Percentiles rank a stretch among this genome's conserved stretches.
Conservation (phyloP, 2,797 vertebrate genomes). For the Liparis tanakae region DNA sequence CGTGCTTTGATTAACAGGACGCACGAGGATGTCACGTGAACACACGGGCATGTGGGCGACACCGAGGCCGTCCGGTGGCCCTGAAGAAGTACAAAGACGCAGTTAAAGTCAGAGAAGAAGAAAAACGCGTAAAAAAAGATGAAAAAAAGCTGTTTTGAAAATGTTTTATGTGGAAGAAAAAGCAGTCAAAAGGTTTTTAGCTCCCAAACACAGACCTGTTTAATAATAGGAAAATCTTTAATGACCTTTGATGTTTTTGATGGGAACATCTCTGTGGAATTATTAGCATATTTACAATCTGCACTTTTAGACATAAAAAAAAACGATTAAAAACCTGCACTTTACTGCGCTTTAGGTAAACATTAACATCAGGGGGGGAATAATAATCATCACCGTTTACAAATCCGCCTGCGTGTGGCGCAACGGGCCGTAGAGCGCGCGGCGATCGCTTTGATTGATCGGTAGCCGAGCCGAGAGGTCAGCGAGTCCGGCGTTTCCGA, state of each 20-base stretch:
- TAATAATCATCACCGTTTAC: not conserved
- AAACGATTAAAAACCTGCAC: conserved; percentile 2
- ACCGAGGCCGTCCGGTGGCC: not conserved
- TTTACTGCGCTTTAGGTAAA: conserved; percentile 4
- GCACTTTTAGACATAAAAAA: not conserved
- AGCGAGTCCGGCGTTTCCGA: conserved; percentile 47
- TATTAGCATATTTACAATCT: conserved; percentile 10
- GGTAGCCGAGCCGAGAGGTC: conserved; percentile 46
- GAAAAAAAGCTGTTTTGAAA: not conserved
- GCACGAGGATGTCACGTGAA: not conserved
- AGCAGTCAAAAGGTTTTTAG: not conserved
- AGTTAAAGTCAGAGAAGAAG: not conserved
- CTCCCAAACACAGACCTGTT: not conserved
- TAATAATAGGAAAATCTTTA: conserved; percentile 23
- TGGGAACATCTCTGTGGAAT: conserved; percentile 30
- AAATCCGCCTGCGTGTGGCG: conserved; percentile 3
- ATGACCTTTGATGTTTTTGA: conserved; percentile 15
- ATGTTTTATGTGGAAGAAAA: too few relatives aligned
- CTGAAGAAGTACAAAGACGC: not conserved
- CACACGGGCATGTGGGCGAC: not conserved
- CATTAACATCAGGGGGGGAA: conserved; percentile 12
- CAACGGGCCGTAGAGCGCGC: not conserved
- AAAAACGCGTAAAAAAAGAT: not conserved
- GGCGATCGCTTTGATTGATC: conserved; percentile 59
- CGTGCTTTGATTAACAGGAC: not conserved